These are phyloP conservation scores for Coranthus polyacanthus DNA, from an alignment of 2,797 vertebrate genomes.

Conservation along the genomic window DNA sequence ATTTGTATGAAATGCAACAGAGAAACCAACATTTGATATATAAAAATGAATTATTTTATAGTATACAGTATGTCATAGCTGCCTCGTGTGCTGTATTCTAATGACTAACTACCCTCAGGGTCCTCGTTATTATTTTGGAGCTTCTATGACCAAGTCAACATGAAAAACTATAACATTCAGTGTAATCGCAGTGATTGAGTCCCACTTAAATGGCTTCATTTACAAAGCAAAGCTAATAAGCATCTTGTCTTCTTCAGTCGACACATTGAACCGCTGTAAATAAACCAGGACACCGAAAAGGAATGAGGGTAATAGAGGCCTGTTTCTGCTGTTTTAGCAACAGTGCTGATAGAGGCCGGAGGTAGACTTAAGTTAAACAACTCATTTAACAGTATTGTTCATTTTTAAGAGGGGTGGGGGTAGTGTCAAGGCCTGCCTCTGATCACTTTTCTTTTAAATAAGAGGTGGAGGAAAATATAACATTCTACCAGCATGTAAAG, in stretches of 20 bases:
- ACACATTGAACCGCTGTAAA: conserved; percentile 46
- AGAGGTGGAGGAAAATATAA: conserved; percentile 35
- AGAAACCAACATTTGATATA: conserved; percentile 52
- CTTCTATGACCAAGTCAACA: conserved; percentile 32
- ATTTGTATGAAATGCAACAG: conserved; percentile 41
- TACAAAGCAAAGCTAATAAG: conserved; percentile 22
- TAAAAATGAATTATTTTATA: conserved; percentile 59
- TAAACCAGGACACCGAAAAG: conserved; percentile 27
- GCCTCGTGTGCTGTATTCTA: conserved; percentile 59
- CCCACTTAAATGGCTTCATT: not conserved
- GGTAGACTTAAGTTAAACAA: conserved; percentile 30
- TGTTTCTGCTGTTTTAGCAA: conserved; percentile 9
- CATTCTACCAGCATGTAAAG: conserved; percentile 66
- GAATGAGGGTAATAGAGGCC: conserved; percentile 15
- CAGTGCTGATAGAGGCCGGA: conserved; percentile 7
- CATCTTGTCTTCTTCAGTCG: conserved; percentile 11
- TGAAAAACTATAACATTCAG: conserved; percentile 10
- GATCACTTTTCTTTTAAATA: conserved; percentile 36
- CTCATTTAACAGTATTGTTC: conserved; percentile 33
- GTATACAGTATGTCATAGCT: conserved; percentile 48
- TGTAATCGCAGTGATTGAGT: conserved; percentile 36
- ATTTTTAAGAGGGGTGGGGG: conserved; percentile 1
- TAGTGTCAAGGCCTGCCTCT: conserved; percentile 1
- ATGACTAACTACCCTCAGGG: conserved; percentile 68
- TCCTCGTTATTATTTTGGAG: conserved; percentile 39